Evolutionary conservation across 30 jellyfish, hydroid and myxozoan species (phyloP).

Genomic region (Morbakka virulenta): DNA sequence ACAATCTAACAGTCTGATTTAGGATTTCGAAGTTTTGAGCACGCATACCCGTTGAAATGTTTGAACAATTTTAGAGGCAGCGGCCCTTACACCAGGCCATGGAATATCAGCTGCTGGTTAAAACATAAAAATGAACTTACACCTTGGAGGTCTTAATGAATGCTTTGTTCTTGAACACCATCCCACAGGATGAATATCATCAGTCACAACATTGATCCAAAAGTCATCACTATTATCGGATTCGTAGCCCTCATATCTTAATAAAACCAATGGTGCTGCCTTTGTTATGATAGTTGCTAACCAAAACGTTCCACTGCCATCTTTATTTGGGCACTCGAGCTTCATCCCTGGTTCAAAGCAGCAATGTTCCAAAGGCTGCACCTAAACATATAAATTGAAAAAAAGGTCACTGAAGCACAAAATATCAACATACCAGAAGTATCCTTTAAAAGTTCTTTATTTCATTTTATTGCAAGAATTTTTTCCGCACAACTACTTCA

Average conservation of each 20-base stretch:
- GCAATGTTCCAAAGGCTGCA: conserved; percentile 71
- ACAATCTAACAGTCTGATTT: too few species aligned
- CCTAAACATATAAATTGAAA: conserved; percentile 15
- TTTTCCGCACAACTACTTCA: too few species aligned
- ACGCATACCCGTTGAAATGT: too few species aligned
- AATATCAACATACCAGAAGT: too few species aligned
- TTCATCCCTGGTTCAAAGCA: conserved; percentile 95
- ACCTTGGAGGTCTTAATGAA: conserved; percentile 89
- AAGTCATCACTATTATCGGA: conserved; percentile 76
- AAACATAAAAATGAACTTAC: conserved; percentile 11
- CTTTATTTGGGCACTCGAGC: conserved; percentile 90
- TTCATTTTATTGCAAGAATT: too few species aligned
- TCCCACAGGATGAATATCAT: conserved; percentile 94
- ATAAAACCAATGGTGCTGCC: conserved; percentile 74
- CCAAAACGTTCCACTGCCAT: conserved; percentile 80
- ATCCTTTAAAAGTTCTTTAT: too few species aligned
- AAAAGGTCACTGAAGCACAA: too few species aligned
- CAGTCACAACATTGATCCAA: conserved; percentile 82
- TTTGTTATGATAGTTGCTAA: conserved; percentile 79
- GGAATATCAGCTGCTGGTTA: too few species aligned
- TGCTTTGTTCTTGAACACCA: conserved; percentile 95
- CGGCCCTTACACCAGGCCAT: too few species aligned
- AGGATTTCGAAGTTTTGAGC: too few species aligned
- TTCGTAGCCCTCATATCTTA: conserved; percentile 92
- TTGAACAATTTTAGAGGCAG: too few species aligned